phyloP scores from a whole-genome alignment of 2,113 vertebrate genomes.

The Ciconia maguari region DNA sequence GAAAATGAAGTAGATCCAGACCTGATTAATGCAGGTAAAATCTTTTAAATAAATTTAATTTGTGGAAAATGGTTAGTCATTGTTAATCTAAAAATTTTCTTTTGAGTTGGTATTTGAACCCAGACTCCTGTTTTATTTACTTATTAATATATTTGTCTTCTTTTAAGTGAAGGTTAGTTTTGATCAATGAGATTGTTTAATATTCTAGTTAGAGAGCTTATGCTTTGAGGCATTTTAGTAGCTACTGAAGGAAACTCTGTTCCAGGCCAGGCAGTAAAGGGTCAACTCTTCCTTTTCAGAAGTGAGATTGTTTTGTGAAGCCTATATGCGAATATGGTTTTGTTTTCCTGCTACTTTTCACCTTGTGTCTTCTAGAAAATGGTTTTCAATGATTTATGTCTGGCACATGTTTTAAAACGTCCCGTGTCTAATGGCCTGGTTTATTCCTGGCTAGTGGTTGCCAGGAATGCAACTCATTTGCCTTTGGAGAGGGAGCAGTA shows the following conservation, averaged over 20 bases:
- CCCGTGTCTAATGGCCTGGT: not conserved
- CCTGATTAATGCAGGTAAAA: slow-evolving; percentile 95
- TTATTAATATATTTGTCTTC: not conserved
- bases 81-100: not conserved
- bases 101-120: not conserved
- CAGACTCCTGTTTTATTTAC: not conserved
- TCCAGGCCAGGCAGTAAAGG: not conserved
- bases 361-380: not conserved
- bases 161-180: not conserved
- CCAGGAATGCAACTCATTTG: not conserved
- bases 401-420: not conserved
- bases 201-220: not conserved
- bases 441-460: not conserved
- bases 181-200: not conserved
- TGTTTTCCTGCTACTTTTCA: not conserved
- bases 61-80: not conserved
- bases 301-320: not conserved
- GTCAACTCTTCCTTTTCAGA: not conserved
- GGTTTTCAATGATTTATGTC: not conserved
- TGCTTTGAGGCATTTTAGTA: not conserved
- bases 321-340: not conserved
- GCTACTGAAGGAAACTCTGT: not conserved
- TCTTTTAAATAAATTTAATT: not conserved
- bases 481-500: not conserved
- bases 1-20: slow-evolving; percentile 91